These are phyloP conservation scores for Sinocyclocheilus maitianheensis DNA, from an alignment of 2,113 vertebrate species.

Conservation along the genomic window DNA sequence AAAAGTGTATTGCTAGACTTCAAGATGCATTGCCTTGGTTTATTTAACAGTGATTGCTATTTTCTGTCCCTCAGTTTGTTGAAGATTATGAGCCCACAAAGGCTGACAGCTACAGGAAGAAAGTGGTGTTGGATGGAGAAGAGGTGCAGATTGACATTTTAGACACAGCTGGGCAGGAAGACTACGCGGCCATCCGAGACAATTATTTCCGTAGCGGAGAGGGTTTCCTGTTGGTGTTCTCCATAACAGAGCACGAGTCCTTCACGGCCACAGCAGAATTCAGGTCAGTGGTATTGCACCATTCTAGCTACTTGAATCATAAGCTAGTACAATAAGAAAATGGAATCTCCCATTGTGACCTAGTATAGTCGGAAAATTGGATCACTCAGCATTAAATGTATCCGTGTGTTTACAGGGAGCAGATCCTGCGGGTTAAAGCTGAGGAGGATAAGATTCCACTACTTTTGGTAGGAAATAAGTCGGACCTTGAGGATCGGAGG, in stretches of 20 bases:
- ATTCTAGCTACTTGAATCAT: background rate
- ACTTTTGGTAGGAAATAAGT: slow-evolving; percentile 58
- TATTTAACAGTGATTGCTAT: background rate
- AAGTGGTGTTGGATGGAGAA: slow-evolving; percentile 58
- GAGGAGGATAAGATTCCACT: slow-evolving; percentile 58
- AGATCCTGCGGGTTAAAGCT: slow-evolving; percentile 57
- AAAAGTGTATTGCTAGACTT: background rate
- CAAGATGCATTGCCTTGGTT: background rate
- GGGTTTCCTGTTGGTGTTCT: slow-evolving; percentile 58
- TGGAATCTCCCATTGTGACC: background rate
- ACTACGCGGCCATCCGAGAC: slow-evolving; percentile 48
- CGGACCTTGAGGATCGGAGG: slow-evolving; percentile 57
- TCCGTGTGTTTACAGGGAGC: slow-evolving; percentile 43
- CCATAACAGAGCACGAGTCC: slow-evolving; percentile 57
- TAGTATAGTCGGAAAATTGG: background rate
- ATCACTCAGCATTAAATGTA: background rate
- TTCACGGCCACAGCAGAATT: slow-evolving; percentile 57
- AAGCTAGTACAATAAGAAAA: background rate
- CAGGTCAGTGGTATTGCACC: slow-evolving; percentile 35
- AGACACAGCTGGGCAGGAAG: slow-evolving; percentile 57
- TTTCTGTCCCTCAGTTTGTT: slow-evolving; percentile 48
- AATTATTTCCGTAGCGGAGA: slow-evolving; percentile 54
- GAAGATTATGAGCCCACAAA: slow-evolving; percentile 61
- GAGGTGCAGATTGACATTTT: slow-evolving; percentile 60
- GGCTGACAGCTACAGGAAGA: slow-evolving; percentile 59